Percentiles rank a stretch among this genome's conserved stretches.
phyloP scores from a whole-genome alignment of 2,113 vertebrate genomes.

The Balaeniceps rex region DNA sequence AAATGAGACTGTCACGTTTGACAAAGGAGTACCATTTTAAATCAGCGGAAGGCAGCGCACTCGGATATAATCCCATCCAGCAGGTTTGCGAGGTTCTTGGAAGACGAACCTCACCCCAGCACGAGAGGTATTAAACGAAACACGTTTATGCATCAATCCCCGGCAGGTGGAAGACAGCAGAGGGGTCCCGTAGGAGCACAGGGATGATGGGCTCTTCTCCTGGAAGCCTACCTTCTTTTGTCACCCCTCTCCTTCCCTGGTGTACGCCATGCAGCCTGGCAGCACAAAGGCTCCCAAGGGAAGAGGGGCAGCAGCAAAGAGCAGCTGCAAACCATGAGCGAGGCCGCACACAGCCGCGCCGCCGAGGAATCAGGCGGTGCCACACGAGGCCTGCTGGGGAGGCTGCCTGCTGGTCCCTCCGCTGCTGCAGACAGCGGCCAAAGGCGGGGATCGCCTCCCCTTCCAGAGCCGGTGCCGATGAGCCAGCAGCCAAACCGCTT shows the following conservation, averaged over 20 bases:
- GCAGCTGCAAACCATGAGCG: not conserved
- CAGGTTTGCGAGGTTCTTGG: not conserved
- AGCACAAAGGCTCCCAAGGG: not conserved
- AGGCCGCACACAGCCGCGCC: not conserved
- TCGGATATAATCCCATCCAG: not conserved
- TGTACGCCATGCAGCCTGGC: not conserved
- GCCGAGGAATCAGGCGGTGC: too few relatives aligned
- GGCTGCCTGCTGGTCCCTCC: too few relatives aligned
- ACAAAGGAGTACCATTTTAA: not conserved
- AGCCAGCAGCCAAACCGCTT: not conserved
- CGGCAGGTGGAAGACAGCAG: not conserved
- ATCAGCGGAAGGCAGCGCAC: not conserved
- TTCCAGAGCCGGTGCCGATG: not conserved
- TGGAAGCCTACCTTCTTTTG: not conserved
- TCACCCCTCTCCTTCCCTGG: not conserved
- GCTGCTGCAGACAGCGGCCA: too few relatives aligned
- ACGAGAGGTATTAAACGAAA: not conserved
- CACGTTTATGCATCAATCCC: not conserved
- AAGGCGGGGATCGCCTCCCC: not conserved
- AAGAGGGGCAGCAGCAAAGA: not conserved
- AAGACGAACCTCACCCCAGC: not conserved
- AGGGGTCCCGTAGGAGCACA: not conserved
- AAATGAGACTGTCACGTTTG: not conserved
- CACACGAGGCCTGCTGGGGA: not conserved
- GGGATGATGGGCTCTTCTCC: not conserved